phyloP scores from a whole-genome alignment of 1,140 invertebrate species.

The Catajapyx aquilonaris region DNA sequence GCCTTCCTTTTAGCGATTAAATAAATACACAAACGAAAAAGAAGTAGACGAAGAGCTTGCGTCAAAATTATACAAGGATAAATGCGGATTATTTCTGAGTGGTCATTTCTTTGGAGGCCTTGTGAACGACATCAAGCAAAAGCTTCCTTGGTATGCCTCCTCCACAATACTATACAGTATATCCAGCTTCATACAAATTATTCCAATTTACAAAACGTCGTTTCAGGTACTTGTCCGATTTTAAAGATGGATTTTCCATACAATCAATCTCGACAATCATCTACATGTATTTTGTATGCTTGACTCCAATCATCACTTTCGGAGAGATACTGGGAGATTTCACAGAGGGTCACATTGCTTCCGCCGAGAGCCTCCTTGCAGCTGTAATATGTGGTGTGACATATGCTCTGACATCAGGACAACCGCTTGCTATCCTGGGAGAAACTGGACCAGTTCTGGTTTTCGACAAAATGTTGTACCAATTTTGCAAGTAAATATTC shows the following conservation, averaged over 20 bases:
- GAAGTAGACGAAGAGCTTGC: constrained; percentile 19
- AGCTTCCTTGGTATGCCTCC: constrained; percentile 14
- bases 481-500: constrained; percentile 17
- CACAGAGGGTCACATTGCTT: constrained; percentile 17
- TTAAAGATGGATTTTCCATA: constrained; percentile 19
- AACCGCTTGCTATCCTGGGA: constrained; percentile 24
- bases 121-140: constrained; percentile 19
- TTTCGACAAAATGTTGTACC: constrained; percentile 22
- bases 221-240: constrained; percentile 19
- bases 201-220: not conserved
- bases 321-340: constrained; percentile 22
- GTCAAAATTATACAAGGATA: too few relatives aligned
- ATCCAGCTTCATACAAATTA: not conserved
- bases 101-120: too few relatives aligned
- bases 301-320: constrained; percentile 25
- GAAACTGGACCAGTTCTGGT: constrained; percentile 24
- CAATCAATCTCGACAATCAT: constrained; percentile 22
- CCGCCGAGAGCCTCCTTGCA: constrained; percentile 22
- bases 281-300: constrained; percentile 24
- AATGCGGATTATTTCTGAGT: too few relatives aligned
- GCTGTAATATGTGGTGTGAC: constrained; percentile 21
- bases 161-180: not conserved
- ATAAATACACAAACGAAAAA: constrained; percentile 15
- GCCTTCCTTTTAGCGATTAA: not conserved
- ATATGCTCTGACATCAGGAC: constrained; percentile 24